phyloP scores from a whole-genome alignment of 2,888 invertebrate species.

The Papilio elwesi region DNA sequence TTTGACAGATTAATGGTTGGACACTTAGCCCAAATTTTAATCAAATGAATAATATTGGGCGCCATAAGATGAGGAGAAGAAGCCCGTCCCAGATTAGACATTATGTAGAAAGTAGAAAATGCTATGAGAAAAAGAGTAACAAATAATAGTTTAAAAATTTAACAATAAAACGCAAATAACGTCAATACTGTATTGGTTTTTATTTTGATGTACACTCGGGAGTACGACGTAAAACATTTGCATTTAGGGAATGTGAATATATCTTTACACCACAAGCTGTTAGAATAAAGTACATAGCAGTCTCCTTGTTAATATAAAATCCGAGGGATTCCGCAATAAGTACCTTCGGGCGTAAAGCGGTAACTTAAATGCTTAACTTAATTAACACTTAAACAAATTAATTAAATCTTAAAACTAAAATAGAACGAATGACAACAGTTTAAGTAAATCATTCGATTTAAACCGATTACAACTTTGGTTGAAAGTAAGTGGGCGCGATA shows the following conservation, averaged over 20 bases:
- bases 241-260: constrained; percentile 77
- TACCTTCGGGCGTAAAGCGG: constrained; percentile 68
- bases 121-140: too few relatives aligned
- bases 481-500: constrained; percentile 43
- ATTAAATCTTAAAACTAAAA: constrained; percentile 57
- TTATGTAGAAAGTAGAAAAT: too few relatives aligned
- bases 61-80: too few relatives aligned
- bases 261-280: constrained; percentile 65
- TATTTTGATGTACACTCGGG: constrained; percentile 67
- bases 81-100: too few relatives aligned
- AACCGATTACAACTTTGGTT: constrained; percentile 47
- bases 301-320: constrained; percentile 80
- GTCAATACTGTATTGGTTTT: constrained; percentile 82
- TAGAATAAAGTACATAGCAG: constrained; percentile 78
- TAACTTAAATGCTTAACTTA: constrained; percentile 80
- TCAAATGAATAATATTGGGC: too few relatives aligned
- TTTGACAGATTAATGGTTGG: too few relatives aligned
- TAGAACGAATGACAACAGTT: constrained; percentile 65
- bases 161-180: constrained; percentile 67
- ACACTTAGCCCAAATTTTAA: too few relatives aligned
- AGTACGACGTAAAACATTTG: constrained; percentile 58
- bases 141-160: too few relatives aligned
- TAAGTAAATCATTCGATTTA: constrained; percentile 52
- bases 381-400: constrained; percentile 51
- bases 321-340: constrained; percentile 72